Percentiles rank a stretch among this genome's conserved stretches.
Conservation (phyloP, 1,140 invertebrate genomes). For the Pseudomyrmex cubaensis region DNA sequence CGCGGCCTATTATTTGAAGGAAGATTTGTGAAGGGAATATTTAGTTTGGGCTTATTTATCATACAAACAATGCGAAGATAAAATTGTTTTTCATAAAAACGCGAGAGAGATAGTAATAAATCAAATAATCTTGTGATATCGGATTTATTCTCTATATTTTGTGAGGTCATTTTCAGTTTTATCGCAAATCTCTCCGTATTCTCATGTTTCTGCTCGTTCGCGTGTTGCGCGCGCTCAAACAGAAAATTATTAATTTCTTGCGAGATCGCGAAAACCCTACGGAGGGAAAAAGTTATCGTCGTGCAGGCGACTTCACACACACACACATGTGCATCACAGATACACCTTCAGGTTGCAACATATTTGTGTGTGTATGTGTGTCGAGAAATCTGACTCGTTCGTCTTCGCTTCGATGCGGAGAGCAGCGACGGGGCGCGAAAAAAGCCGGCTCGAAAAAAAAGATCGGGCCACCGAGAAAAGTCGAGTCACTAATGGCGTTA, state of each 20-base stretch:
- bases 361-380: constrained; percentile 1
- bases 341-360: constrained; percentile 4
- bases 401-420: background rate
- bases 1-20: constrained; percentile 38
- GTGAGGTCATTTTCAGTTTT: background rate
- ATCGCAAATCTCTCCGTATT: background rate
- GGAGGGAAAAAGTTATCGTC: constrained; percentile 9
- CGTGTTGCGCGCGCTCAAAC: constrained; percentile 7
- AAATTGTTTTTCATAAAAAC: constrained; percentile 12
- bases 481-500: constrained; percentile 76
- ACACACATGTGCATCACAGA: too few relatives aligned
- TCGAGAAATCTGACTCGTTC: constrained; percentile 26
- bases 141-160: too few relatives aligned
- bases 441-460: constrained; percentile 59
- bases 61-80: background rate
- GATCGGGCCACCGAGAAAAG: constrained; percentile 51
- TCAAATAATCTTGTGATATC: background rate
- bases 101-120: background rate
- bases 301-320: constrained; percentile 18
- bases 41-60: background rate
- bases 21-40: constrained; percentile 50
- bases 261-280: background rate
- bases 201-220: background rate
- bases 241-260: constrained; percentile 37
- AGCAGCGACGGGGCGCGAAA: constrained; percentile 49